Conservation (phyloP, 2,797 vertebrate species). For the Morus bassanus region DNA sequence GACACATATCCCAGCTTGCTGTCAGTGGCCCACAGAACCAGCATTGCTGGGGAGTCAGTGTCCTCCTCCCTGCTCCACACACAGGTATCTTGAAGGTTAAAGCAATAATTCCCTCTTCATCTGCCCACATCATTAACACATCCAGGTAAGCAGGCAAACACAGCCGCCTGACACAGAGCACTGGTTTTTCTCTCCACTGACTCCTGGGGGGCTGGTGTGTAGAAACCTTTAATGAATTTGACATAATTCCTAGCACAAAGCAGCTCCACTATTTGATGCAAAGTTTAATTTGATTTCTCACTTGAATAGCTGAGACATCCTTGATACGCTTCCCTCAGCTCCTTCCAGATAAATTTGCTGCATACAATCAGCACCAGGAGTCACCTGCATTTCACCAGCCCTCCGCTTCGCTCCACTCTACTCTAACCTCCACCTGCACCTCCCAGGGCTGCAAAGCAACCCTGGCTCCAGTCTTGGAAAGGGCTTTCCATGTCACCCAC, state of each 20-base stretch:
- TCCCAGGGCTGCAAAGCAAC: background rate
- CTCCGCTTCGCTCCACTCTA: background rate
- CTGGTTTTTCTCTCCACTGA: background rate
- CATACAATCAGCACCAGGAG: background rate
- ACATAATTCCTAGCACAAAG: conserved; percentile 1
- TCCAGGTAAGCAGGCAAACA: background rate
- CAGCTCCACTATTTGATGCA: conserved; percentile 30
- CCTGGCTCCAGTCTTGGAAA: background rate
- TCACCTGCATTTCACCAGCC: background rate
- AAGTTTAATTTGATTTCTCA: conserved; percentile 71
- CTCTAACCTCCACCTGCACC: background rate
- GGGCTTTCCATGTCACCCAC: background rate
- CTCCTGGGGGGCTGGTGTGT: background rate
- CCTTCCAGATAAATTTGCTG: conserved; percentile 8
- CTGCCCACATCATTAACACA: background rate
- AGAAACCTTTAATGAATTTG: background rate
- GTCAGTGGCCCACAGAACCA: background rate
- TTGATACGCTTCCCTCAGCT: conserved; percentile 18
- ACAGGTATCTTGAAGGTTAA: background rate
- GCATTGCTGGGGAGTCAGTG: accelerated
- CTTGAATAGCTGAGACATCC: conserved; percentile 60
- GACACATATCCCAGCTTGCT: background rate
- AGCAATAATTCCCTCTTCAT: background rate
- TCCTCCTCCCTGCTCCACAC: background rate
- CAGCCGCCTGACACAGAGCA: background rate